phyloP scores from a whole-genome alignment of 1,140 invertebrate species.

The Drosophila yakuba region DNA sequence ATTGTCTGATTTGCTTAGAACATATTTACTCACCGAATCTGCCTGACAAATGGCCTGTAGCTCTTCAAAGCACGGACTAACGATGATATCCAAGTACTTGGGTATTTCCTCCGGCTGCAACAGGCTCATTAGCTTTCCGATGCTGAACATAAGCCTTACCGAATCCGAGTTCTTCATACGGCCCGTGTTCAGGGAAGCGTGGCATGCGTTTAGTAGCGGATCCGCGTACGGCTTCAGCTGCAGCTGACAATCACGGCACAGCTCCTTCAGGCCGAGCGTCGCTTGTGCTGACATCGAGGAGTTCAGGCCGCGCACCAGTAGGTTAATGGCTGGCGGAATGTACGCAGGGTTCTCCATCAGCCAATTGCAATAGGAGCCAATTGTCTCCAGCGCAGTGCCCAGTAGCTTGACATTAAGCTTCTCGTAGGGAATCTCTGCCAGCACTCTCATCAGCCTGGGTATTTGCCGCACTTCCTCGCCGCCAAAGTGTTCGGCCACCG shows the following conservation, averaged over 20 bases:
- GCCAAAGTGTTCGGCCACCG: conserved; percentile 91
- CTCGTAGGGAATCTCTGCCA: conserved; percentile 88
- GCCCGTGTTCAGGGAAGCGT: conserved; percentile 86
- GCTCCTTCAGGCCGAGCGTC: conserved; percentile 94
- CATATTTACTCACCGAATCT: conserved; percentile 77
- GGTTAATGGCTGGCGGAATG: conserved; percentile 86
- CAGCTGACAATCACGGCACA: conserved; percentile 91
- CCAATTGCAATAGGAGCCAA: conserved; percentile 94
- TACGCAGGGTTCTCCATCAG: conserved; percentile 88
- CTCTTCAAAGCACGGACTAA: conserved; percentile 89
- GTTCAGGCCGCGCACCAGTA: conserved; percentile 89
- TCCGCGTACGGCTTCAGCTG: conserved; percentile 90
- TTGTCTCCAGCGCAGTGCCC: conserved; percentile 89
- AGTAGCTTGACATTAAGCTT: conserved; percentile 87
- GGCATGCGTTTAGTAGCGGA: conserved; percentile 88
- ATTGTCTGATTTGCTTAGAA: neutral
- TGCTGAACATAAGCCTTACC: conserved; percentile 90
- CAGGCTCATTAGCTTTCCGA: conserved; percentile 90
- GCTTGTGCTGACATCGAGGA: conserved; percentile 90
- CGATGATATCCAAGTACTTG: conserved; percentile 88
- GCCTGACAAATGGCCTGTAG: conserved; percentile 86
- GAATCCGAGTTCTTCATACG: conserved; percentile 88
- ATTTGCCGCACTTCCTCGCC: conserved; percentile 87
- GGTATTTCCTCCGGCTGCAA: conserved; percentile 88
- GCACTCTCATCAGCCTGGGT: conserved; percentile 88